These are phyloP conservation scores for Apus apus DNA, from an alignment of 2,113 vertebrate genomes.

Conservation along the genomic window DNA sequence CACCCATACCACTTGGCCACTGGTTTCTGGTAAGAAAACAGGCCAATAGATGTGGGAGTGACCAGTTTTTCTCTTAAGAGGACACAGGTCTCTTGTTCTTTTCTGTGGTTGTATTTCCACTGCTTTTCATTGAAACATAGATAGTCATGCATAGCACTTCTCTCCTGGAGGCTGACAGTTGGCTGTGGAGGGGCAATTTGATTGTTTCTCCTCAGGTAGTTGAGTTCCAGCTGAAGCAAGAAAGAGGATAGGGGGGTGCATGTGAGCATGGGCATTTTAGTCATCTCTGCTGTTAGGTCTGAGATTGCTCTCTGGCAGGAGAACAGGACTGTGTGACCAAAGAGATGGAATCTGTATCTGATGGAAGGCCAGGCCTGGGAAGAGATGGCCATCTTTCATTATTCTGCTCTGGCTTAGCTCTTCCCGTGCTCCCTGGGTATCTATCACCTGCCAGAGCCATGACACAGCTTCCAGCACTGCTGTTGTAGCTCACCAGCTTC, in stretches of 20 bases:
- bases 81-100: background rate
- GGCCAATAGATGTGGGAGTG: background rate
- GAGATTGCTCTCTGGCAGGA: background rate
- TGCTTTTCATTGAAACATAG: background rate
- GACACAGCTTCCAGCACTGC: background rate
- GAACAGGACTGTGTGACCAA: background rate
- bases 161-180: background rate
- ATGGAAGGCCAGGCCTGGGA: background rate
- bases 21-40: background rate
- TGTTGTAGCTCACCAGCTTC: background rate
- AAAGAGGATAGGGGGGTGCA: background rate
- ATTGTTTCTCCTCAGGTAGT: background rate
- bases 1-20: background rate
- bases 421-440: background rate
- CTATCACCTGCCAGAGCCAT: background rate
- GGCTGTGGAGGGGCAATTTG: background rate
- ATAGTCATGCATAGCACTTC: background rate
- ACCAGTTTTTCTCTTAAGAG: background rate
- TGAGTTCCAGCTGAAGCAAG: background rate
- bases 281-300: background rate
- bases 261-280: background rate
- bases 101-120: background rate
- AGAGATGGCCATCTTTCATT: background rate
- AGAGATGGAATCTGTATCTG: background rate
- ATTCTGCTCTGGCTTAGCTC: background rate